These are phyloP conservation scores for Gadopsis bispinosus DNA, from an alignment of 2,797 vertebrate genomes.

Conservation along the genomic window DNA sequence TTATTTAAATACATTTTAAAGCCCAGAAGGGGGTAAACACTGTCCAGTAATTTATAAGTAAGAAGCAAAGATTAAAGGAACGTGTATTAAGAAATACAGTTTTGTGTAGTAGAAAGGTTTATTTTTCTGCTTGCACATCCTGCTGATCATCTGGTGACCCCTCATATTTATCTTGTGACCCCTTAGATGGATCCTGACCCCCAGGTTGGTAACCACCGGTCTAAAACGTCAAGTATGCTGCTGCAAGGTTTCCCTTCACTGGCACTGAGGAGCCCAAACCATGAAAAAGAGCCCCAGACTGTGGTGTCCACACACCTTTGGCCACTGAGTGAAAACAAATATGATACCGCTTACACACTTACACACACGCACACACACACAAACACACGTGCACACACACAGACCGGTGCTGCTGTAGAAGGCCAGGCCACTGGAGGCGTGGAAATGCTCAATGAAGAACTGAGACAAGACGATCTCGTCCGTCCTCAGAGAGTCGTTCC, in stretches of 20 bases:
- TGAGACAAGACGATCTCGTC: constrained; percentile 92
- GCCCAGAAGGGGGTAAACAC: neutral
- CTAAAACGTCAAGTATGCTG: neutral
- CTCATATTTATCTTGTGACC: no score
- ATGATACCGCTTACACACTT: no score
- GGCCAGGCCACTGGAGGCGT: constrained; percentile 90
- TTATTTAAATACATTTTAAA: neutral
- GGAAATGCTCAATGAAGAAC: constrained; percentile 93
- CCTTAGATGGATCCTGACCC: neutral
- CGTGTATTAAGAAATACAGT: no score
- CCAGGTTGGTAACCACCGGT: neutral
- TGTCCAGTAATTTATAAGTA: no score
- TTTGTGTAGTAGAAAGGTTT: no score
- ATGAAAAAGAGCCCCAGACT: no score
- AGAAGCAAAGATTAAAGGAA: neutral
- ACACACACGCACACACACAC: constrained; percentile 30
- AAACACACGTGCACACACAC: constrained; percentile 40
- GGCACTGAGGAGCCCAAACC: no score
- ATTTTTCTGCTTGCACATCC: neutral
- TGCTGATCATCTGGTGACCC: neutral
- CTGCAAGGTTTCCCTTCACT: neutral
- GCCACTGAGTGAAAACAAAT: no score
- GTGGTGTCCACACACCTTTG: no score
- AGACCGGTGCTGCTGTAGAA: constrained; percentile 93
- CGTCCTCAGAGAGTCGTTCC: constrained; percentile 91